phyloP scores from a whole-genome alignment of 2,888 invertebrate species.

The Tetragonisca angustula region DNA sequence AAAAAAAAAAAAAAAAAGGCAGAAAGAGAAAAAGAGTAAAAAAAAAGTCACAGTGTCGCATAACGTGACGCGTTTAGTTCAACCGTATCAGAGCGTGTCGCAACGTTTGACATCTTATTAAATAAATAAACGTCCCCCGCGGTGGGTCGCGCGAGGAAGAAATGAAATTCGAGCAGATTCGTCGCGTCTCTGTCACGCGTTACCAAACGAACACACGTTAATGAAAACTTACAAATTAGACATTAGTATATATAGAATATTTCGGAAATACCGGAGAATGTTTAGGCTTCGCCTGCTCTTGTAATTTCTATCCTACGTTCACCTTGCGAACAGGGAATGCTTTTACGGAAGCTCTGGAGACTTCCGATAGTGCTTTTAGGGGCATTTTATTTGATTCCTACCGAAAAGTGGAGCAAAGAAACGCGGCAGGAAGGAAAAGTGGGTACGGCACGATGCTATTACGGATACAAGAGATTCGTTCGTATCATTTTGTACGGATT shows the following conservation, averaged over 20 bases:
- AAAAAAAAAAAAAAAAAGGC: neutral
- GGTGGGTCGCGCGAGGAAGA: neutral
- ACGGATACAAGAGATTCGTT: slow-evolving; percentile 54
- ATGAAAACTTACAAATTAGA: slow-evolving; percentile 16
- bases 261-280: slow-evolving; percentile 20
- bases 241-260: too few species aligned
- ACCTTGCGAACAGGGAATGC: slow-evolving; percentile 50
- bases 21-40: neutral
- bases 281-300: slow-evolving; percentile 33
- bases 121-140: slow-evolving; percentile 34
- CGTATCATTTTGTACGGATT: slow-evolving; percentile 64
- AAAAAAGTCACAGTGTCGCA: neutral
- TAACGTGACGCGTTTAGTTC: slow-evolving; percentile 42
- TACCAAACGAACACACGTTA: too few species aligned
- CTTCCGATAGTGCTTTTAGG: slow-evolving; percentile 62
- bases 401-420: slow-evolving; percentile 65
- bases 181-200: neutral
- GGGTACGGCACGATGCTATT: slow-evolving; percentile 32
- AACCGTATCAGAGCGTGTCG: slow-evolving; percentile 20
- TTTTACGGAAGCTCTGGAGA: slow-evolving; percentile 55
- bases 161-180: neutral
- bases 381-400: slow-evolving; percentile 68
- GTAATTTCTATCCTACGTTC: slow-evolving; percentile 57
- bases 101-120: slow-evolving; percentile 18
- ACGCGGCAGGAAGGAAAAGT: slow-evolving; percentile 31